Conservation (phyloP, 2,797 vertebrate species). For the Adrianichthys oophorus region DNA sequence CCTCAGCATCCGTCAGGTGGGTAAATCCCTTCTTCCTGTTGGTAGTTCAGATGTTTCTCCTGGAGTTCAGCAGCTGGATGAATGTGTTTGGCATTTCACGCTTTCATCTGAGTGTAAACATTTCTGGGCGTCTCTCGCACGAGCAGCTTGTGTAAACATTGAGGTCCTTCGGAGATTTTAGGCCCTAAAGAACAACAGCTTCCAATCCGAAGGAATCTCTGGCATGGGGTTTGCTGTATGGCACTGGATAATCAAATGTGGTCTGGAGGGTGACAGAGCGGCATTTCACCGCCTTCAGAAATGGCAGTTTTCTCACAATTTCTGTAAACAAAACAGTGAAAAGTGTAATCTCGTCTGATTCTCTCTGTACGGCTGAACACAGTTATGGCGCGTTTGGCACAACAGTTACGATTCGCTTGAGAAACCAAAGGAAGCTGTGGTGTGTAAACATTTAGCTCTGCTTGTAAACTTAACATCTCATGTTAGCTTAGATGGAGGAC, state of each 20-base stretch:
- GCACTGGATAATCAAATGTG: slow-evolving; percentile 37
- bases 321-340: slow-evolving; percentile 65
- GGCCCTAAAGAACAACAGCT: slow-evolving; percentile 29
- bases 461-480: slow-evolving; percentile 67
- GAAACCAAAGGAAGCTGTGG: slow-evolving; percentile 32
- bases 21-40: neutral
- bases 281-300: slow-evolving; percentile 17
- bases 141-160: slow-evolving; percentile 74
- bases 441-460: slow-evolving; percentile 75
- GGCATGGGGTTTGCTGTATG: slow-evolving; percentile 25
- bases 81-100: slow-evolving; percentile 45
- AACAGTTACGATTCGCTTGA: slow-evolving; percentile 27
- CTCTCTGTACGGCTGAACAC: slow-evolving; percentile 5
- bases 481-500: slow-evolving; percentile 21
- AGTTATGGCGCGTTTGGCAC: slow-evolving; percentile 42
- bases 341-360: slow-evolving; percentile 54
- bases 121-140: slow-evolving; percentile 35
- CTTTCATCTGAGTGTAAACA: slow-evolving; percentile 65
- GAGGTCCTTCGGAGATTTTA: slow-evolving; percentile 52
- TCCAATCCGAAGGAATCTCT: slow-evolving; percentile 25
- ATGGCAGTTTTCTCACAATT: slow-evolving; percentile 44
- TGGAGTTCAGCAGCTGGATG: slow-evolving; percentile 18
- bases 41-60: slow-evolving; percentile 4
- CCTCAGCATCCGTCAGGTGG: slow-evolving; percentile 13
- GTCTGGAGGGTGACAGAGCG: slow-evolving; percentile 21